These are phyloP conservation scores for Ibidorhyncha struthersii DNA, from an alignment of 2,113 vertebrate species.

Conservation along the genomic window DNA sequence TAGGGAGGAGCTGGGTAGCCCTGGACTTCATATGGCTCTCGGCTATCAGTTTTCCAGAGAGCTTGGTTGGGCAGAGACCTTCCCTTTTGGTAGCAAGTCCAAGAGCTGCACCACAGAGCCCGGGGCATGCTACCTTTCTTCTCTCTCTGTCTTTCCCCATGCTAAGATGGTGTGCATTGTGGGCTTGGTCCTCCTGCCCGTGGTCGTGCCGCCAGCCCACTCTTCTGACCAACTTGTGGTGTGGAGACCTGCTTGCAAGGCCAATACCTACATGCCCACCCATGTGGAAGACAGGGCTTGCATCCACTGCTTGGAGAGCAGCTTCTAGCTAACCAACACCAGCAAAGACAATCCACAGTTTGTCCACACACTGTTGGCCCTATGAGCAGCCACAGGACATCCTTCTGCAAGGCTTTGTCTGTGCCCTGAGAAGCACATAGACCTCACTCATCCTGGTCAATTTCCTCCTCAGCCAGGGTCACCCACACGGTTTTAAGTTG, in stretches of 20 bases:
- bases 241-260: background rate
- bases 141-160: background rate
- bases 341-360: background rate
- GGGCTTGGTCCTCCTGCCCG: accelerated
- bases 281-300: background rate
- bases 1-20: background rate
- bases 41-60: background rate
- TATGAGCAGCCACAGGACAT: background rate
- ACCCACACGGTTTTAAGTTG: background rate
- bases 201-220: background rate
- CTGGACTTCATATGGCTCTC: background rate
- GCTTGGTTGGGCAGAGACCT: background rate
- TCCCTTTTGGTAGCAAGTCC: background rate
- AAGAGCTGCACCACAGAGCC: background rate
- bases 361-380: accelerated
- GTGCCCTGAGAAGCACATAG: background rate
- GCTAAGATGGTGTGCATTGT: background rate
- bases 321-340: background rate
- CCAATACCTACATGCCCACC: accelerated
- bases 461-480: background rate
- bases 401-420: background rate
- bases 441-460: background rate
- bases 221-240: background rate
- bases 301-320: background rate
- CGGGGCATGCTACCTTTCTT: background rate